Evolutionary conservation across 2,888 invertebrate species (phyloP), one percentile per base, ranked within the genome.

Genomic region (Amblyjoppa fuscipennis): DNA sequence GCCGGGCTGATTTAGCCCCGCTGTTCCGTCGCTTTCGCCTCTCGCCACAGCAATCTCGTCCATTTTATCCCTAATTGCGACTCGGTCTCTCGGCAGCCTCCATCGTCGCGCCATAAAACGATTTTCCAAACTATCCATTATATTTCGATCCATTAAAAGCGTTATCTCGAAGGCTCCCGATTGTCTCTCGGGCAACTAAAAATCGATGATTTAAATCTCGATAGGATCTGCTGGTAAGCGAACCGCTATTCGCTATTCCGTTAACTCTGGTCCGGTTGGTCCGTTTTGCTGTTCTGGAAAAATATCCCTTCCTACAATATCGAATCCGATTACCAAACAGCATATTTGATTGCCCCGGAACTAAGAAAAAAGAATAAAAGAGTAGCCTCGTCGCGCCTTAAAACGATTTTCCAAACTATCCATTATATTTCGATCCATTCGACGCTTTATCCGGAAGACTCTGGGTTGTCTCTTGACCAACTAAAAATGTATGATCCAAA

Each of bases 21-120:
- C 45, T 76, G 76, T 76, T 31, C 68, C 56, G 71, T 73, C 53
- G 79, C 74, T 75, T 91, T 90, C 90, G 88, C 85, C 86, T 87
- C 88, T 88, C 89, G 88, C 85, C 88, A 66, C 88, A 87, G 87
- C 87, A 87, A 75, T 83, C 87, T 84, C 89, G 88, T 88, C 86
- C 85, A 89, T 90, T 90, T 90, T 89, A 88, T 86, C 83, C 86
- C 87, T 88, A 90, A 91, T 91, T 88, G 88, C 89, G 87, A 89
- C 87, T 85, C 74, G 66, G 85, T 80, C 87, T 88, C 81, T 81
- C 59, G 68, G 70, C 53, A n/a, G 45, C 13, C 34, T 34, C 45
- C 11, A 25, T 49, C 34, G 73, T 38, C 41, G 56, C 51, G 64
- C 53, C 64, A 69, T 69, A 68, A 59, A 31, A 68, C 76, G 66